Percentiles rank a stretch among this genome's conserved stretches.
Conservation (phyloP, 2,113 vertebrate genomes). For the Ibidorhyncha struthersii region DNA sequence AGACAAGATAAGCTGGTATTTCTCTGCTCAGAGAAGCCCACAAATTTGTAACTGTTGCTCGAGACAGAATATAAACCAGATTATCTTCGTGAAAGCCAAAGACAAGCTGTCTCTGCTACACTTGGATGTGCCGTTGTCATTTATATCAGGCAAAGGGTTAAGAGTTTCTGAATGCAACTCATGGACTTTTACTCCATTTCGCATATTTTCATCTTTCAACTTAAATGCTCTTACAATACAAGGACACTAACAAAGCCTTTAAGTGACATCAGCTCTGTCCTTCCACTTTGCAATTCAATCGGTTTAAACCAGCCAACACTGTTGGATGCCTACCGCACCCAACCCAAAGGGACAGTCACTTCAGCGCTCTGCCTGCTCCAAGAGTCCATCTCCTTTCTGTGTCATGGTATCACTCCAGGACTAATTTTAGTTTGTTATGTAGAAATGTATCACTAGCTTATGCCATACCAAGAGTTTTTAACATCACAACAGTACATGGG, state of each 20-base stretch:
- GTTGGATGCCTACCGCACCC: not conserved
- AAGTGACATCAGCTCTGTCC: not conserved
- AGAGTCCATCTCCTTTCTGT: not conserved
- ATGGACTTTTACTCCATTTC: not conserved
- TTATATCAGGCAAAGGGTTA: not conserved
- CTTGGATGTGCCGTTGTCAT: not conserved
- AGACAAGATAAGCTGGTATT: not conserved
- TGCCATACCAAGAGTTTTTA: not conserved
- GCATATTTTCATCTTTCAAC: not conserved
- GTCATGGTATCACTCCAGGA: not conserved
- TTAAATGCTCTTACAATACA: not conserved
- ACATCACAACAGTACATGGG: not conserved
- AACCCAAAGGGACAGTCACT: not conserved
- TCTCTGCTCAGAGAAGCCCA: not conserved
- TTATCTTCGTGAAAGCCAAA: not conserved
- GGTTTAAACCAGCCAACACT: fast-evolving
- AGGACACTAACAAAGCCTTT: not conserved
- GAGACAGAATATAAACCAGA: not conserved
- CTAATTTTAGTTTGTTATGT: not conserved
- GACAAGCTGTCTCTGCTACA: not conserved
- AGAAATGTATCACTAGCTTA: not conserved
- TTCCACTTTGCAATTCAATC: not conserved
- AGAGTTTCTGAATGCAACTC: not conserved
- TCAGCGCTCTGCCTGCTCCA: not conserved
- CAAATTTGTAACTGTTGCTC: not conserved